phyloP scores from a whole-genome alignment of 2,888 invertebrate species.

The Heliconius sara region DNA sequence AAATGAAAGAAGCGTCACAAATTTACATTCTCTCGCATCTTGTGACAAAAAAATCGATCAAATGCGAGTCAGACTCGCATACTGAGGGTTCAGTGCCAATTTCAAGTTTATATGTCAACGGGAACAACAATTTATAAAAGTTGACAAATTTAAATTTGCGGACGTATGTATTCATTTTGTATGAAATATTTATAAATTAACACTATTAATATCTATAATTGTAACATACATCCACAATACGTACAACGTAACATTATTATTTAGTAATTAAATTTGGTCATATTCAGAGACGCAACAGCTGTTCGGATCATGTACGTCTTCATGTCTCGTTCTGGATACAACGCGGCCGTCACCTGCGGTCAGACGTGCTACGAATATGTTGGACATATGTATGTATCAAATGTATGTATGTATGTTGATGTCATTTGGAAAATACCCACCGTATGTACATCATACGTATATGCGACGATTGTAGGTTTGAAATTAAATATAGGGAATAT shows the following conservation, averaged over 20 bases:
- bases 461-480: neutral
- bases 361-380: conserved; percentile 50
- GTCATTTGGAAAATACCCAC: neutral
- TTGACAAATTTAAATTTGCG: too few species aligned
- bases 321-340: conserved; percentile 51
- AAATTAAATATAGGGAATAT: neutral
- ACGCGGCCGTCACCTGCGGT: conserved; percentile 52
- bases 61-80: neutral
- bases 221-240: neutral
- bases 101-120: too few species aligned
- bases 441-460: neutral
- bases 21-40: too few species aligned
- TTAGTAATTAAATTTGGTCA: conserved; percentile 18
- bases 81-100: too few species aligned
- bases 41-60: too few species aligned
- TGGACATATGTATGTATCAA: conserved; percentile 26
- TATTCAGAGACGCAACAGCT: conserved; percentile 21
- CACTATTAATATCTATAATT: too few species aligned
- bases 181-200: neutral
- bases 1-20: too few species aligned
- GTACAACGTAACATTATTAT: conserved; percentile 3
- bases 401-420: neutral
- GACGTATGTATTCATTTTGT: too few species aligned
- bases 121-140: too few species aligned
- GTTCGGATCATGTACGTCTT: conserved; percentile 43